phyloP scores from a whole-genome alignment of 35 echinoderm and acorn worm species.

The Chiridota heheva region DNA sequence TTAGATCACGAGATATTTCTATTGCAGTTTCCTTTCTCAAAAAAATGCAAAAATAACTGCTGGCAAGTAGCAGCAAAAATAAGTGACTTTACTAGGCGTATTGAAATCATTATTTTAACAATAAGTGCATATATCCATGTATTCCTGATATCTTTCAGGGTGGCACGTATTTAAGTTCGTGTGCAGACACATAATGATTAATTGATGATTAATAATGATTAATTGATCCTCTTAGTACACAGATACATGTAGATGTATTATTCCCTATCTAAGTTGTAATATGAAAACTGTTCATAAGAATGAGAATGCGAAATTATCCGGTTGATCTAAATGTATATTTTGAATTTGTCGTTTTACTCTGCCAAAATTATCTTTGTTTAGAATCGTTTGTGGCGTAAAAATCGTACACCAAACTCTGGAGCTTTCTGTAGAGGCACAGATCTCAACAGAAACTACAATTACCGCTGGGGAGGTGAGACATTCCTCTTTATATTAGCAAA shows the following conservation, averaged over 20 bases:
- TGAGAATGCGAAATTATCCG: background rate
- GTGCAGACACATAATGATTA: too few relatives aligned
- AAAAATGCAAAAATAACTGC: background rate
- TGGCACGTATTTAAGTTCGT: too few relatives aligned
- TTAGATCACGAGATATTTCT: background rate
- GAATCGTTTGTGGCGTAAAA: constrained; percentile 64
- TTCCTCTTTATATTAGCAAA: background rate
- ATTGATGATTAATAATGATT: background rate
- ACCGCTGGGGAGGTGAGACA: constrained; percentile 53
- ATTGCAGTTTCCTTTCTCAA: background rate
- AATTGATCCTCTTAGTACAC: background rate
- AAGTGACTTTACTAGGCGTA: too few relatives aligned
- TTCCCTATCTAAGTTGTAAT: background rate
- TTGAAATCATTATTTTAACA: too few relatives aligned
- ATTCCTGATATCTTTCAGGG: too few relatives aligned
- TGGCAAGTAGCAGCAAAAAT: background rate
- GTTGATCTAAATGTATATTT: background rate
- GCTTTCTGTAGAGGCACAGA: constrained; percentile 26
- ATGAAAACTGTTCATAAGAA: background rate
- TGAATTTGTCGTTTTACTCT: constrained; percentile 19
- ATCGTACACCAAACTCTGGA: background rate
- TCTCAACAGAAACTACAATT: constrained; percentile 61
- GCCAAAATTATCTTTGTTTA: background rate
- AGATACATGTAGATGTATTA: background rate
- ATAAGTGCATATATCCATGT: too few relatives aligned